These are phyloP conservation scores for Dermochelys coriacea DNA, from an alignment of 2,797 vertebrate genomes.

Conservation along the genomic window DNA sequence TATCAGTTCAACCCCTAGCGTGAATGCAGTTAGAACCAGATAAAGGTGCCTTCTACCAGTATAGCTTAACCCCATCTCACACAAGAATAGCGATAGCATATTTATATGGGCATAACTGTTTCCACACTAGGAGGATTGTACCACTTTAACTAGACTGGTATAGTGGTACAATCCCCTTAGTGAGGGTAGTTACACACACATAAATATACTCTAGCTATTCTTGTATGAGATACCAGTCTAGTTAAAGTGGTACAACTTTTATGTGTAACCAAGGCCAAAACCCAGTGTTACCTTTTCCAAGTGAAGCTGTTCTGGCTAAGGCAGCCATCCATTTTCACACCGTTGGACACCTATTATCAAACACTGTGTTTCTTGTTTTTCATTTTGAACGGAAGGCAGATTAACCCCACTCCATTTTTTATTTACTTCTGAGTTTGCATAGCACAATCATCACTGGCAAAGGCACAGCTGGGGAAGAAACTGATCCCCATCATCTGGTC, in stretches of 20 bases:
- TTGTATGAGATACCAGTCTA: neutral
- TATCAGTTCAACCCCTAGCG: neutral
- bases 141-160: neutral
- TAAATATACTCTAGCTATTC: neutral
- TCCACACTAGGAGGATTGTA: neutral
- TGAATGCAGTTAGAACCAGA: neutral
- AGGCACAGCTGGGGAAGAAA: neutral
- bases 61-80: conserved; percentile 13
- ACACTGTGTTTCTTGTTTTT: conserved; percentile 32
- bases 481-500: neutral
- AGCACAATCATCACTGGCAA: neutral
- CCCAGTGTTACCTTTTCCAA: conserved; percentile 36
- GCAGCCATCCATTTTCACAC: neutral
- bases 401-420: neutral
- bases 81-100: neutral
- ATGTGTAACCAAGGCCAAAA: conserved; percentile 17
- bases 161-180: neutral
- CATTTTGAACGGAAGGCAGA: neutral
- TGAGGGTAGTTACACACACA: neutral
- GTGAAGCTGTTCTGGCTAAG: conserved; percentile 24
- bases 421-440: neutral
- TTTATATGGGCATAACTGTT: neutral
- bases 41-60: neutral
- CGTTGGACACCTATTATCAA: conserved; percentile 33
- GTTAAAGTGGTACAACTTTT: neutral